Conservation (phyloP, 2,113 vertebrate genomes). For the Chunga burmeisteri region DNA sequence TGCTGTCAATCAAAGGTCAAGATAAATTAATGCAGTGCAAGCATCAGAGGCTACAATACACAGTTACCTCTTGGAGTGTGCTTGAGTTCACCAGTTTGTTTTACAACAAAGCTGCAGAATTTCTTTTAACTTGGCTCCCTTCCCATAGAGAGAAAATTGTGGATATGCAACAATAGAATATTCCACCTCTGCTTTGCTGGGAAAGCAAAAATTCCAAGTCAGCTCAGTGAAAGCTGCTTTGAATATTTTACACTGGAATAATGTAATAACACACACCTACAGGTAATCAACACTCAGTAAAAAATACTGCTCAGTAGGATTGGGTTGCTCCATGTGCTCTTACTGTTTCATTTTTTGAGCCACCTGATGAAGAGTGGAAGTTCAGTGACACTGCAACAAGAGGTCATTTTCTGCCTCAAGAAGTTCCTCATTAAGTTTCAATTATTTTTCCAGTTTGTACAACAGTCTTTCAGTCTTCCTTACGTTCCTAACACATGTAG, state of each 20-base stretch:
- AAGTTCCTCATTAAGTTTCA: conserved; percentile 72
- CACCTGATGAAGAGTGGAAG: conserved; percentile 43
- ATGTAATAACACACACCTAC: background rate
- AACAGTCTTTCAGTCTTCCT: conserved; percentile 54
- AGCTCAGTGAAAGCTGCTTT: background rate
- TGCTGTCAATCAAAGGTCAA: background rate
- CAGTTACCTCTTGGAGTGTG: background rate
- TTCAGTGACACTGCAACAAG: conserved; percentile 56
- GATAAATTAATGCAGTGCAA: background rate
- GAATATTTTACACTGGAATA: conserved; percentile 18
- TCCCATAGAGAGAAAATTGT: background rate
- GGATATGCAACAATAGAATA: background rate
- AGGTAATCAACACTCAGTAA: conserved; percentile 28
- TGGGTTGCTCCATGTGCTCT: conserved; percentile 16
- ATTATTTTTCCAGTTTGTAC: conserved; percentile 71
- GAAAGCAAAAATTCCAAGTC: background rate
- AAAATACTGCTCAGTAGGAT: conserved; percentile 11
- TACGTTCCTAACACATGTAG: conserved; percentile 67
- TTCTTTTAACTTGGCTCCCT: background rate
- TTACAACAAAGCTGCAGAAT: background rate
- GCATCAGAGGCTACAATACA: background rate
- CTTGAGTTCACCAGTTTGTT: background rate
- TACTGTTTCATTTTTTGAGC: conserved; percentile 30
- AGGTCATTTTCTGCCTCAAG: conserved; percentile 64
- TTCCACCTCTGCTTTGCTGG: background rate